phyloP scores from a whole-genome alignment of 92 coral and sea anemone genomes.

The Parazoanthus darwini region DNA sequence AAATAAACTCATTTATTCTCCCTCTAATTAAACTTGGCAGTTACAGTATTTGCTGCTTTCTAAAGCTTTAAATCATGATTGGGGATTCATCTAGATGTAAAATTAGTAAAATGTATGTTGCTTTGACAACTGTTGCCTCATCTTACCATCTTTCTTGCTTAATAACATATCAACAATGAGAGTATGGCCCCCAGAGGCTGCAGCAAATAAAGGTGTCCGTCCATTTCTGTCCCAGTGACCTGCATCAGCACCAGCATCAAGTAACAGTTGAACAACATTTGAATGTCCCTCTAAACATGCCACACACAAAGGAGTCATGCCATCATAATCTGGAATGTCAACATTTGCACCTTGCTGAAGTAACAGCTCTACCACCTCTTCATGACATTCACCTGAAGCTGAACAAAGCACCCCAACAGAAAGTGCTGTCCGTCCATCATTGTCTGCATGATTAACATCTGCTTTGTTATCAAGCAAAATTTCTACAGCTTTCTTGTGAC shows the following conservation, averaged over 20 bases:
- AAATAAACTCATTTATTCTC: no score
- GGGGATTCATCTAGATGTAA: not conserved
- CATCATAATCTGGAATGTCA: slow-evolving; percentile 95
- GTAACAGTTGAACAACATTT: slow-evolving; percentile 73
- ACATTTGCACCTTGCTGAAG: slow-evolving; percentile 77
- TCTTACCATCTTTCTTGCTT: slow-evolving; percentile 72
- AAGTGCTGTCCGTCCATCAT: slow-evolving; percentile 96
- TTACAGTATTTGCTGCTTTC: not conserved
- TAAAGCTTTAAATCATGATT: not conserved
- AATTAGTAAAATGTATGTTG: not conserved
- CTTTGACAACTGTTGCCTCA: no score
- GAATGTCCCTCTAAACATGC: slow-evolving; percentile 91
- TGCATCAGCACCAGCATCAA: slow-evolving; percentile 80
- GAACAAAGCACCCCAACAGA: slow-evolving; percentile 90
- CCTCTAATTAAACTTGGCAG: no score
- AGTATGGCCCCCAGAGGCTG: slow-evolving; percentile 96
- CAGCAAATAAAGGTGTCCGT: slow-evolving; percentile 94
- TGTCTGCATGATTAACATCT: slow-evolving; percentile 90
- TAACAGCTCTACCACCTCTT: slow-evolving; percentile 76
- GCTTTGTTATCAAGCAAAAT: slow-evolving; percentile 86
- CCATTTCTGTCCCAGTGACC: slow-evolving; percentile 99
- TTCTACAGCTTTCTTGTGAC: slow-evolving; percentile 83
- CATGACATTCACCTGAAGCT: slow-evolving; percentile 77
- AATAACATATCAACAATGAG: slow-evolving; percentile 74
- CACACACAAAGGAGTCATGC: slow-evolving; percentile 90